Base-by-base conservation (phyloP, 1,140 invertebrate species). In the Thaumatotibia leucotreta region DNA sequence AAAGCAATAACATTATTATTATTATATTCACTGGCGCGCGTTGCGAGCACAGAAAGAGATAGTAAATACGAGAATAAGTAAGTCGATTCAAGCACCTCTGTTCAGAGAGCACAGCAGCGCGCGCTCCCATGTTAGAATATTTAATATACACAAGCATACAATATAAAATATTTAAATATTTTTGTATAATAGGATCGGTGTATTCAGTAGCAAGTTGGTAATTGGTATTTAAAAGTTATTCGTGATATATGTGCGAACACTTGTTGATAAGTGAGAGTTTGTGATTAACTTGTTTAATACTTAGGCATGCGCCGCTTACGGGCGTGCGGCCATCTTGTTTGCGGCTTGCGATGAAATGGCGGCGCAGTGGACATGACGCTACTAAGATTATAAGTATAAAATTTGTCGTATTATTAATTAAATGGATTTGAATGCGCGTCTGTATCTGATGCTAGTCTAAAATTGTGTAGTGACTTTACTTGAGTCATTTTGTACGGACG, bases 111-210 rank as follows among this genome's bases (percentile, higher is more conserved):
- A 82, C 80, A 49, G 77, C 83, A 80, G 82, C 82, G 86, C 86
- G 86, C 82, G 84, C 75, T 63, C 65, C 74, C 32, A 62, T 74
- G 67, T 78, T 81, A 80, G 75, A 70, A 52, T 75, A 82, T 83
- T 80, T 77, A 79, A 75, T 83, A 83, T 83, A 84, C 78, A 86
- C 82, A 74, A 75, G 79, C 82, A 85, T 85, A 84, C 80, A 80
- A 80, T 83, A 73, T 73, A 73, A 73, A 71, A 73, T 73, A 86
- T 82, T 84, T 81, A 76, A 80, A 84, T 88, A 90, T 90, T 90
- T 90, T 90, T 90, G 82, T 89, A 89, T 85, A 81, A 85, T 87
- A 87, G 83, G 77, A 76, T 89, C 75, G 75, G 80, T 89, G 86
- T 89, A 87, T 72, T 86, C 82, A 74, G 84, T 89, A 89, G 87